phyloP scores from a whole-genome alignment of 2,888 invertebrate species.

The Acronicta psi region DNA sequence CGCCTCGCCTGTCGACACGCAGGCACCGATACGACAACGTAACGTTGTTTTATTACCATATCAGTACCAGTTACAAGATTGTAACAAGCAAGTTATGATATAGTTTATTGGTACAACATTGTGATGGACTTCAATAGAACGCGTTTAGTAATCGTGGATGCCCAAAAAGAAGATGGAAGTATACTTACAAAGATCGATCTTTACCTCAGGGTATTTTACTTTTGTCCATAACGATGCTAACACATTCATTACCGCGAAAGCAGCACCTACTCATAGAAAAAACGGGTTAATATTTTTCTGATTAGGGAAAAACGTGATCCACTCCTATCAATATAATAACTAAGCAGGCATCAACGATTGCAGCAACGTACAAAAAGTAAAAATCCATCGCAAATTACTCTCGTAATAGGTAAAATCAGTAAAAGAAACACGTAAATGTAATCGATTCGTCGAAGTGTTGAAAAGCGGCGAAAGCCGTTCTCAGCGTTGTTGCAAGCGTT shows the following conservation, averaged over 20 bases:
- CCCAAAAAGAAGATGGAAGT: not conserved
- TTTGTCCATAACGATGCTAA: too few species aligned
- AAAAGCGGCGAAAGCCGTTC: conserved; percentile 87
- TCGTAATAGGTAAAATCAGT: conserved; percentile 70
- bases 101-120: conserved; percentile 28
- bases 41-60: conserved; percentile 54
- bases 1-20: conserved; percentile 70
- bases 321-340: conserved; percentile 21
- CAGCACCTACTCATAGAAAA: too few species aligned
- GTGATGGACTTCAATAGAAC: conserved; percentile 2
- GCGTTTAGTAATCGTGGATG: too few species aligned
- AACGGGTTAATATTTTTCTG: too few species aligned
- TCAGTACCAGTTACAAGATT: conserved; percentile 47
- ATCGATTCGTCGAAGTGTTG: conserved; percentile 87
- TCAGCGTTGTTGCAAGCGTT: conserved; percentile 71
- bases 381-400: conserved; percentile 54
- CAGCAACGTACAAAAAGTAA: conserved; percentile 38
- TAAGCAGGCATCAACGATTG: conserved; percentile 10
- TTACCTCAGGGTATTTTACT: too few species aligned
- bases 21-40: conserved; percentile 43
- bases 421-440: conserved; percentile 76
- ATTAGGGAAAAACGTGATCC: too few species aligned
- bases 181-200: not conserved
- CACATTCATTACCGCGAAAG: too few species aligned
- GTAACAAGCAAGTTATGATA: conserved; percentile 41